Evolutionary conservation across 1,140 invertebrate genomes (phyloP), one percentile per base, ranked within the genome.

Genomic region (Drosophila littoralis): DNA sequence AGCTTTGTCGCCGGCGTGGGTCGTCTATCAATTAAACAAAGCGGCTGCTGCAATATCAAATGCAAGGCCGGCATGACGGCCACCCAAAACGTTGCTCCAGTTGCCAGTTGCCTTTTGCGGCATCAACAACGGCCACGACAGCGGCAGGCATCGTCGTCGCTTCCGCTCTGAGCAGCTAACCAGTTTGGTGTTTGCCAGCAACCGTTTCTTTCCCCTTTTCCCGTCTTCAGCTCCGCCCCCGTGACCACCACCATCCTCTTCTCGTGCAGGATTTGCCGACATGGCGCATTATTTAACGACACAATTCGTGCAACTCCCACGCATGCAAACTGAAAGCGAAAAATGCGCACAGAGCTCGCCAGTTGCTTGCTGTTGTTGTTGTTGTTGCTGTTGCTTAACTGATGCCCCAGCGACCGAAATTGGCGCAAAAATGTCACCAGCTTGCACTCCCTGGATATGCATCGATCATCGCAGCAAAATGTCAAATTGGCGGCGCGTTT

Each of bases 21-120:
- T 88, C 83, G 83, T 86, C 83, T 86, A 86, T 86, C 83, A 86
- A 86, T 86, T 86, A 86, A 86, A 89, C 83, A 86, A 86, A 86
- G 79, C 84, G 79, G 72, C 71, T 61, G 83, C 75, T 68, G 79
- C 81, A 75, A 78, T 76, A 88, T 86, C 82, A 86, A 86, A 86
- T 86, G 84, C 83, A 86, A 86, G 83, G 83, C 83, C 83, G 79
- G 83, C 79, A 64, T 69, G 74, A 72, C 71, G 83, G 84, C 82
- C 83, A 86, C 82, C 82, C 82, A 85, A 85, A 88, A 85, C 67
- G 83, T 57, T 78, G 79, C 83, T 85, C 82, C 82, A 85, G 82
- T 86, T 85, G 82, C 81, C 73, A 85, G 81, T 85, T 85, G 70
- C 81, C 77, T 77, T 84, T 84, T 76, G 67, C 72, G 72, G 81